Evolutionary conservation across 2,888 invertebrate species (phyloP).

Genomic region (Ophraella communa): DNA sequence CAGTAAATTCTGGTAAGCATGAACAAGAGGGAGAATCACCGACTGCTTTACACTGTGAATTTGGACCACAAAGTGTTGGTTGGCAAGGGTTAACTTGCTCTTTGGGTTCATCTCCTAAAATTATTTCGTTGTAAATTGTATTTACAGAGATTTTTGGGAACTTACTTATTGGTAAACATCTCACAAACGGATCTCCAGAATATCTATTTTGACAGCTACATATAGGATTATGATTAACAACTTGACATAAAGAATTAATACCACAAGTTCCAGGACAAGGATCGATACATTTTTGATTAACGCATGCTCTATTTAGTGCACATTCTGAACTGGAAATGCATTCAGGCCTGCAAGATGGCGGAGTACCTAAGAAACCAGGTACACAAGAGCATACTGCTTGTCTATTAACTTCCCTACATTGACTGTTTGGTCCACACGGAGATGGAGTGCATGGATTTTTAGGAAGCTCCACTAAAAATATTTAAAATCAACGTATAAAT

Average conservation of each 20-base stretch:
- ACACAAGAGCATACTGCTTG: conserved; percentile 78
- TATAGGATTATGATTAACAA: conserved; percentile 79
- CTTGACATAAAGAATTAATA: conserved; percentile 73
- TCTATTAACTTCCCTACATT: conserved; percentile 64
- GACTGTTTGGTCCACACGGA: conserved; percentile 82
- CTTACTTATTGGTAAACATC: conserved; percentile 65
- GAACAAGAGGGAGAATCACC: conserved; percentile 76
- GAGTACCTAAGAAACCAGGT: conserved; percentile 72
- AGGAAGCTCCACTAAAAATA: conserved; percentile 52
- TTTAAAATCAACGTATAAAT: not conserved
- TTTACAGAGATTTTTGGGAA: conserved; percentile 61
- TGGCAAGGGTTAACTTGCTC: conserved; percentile 65
- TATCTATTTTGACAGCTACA: conserved; percentile 73
- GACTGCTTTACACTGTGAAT: conserved; percentile 64
- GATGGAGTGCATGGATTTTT: conserved; percentile 71
- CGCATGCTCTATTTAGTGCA: conserved; percentile 71
- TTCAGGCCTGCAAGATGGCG: conserved; percentile 77
- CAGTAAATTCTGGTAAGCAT: conserved; percentile 72
- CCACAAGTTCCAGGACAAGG: conserved; percentile 79
- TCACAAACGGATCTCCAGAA: conserved; percentile 65
- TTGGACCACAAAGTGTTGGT: conserved; percentile 81
- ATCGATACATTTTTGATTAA: conserved; percentile 75
- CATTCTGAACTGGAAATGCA: conserved; percentile 78
- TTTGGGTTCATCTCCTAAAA: conserved; percentile 57
- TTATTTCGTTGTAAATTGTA: conserved; percentile 36